A percentile compares a stretch with the other conserved stretches of the same genome.
Evolutionary conservation across 1,140 invertebrate species (phyloP).

Genomic region (fruit fly (Drosophila melanogaster)): Release_6_plus_ISO1_MT NT_033779.5:22032001-22032500

Average conservation of each 20-base stretch:
- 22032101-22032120: constrained; percentile 80
- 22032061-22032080: constrained; percentile 26
- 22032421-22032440: too few species aligned
- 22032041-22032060: constrained; percentile 56
- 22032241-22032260: constrained; percentile 27
- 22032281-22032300: constrained; percentile 10
- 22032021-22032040: constrained; percentile 59
- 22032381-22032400: too few species aligned
- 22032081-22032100: constrained; percentile 76
- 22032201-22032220: constrained; percentile 52
- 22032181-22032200: constrained; percentile 66
- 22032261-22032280: constrained; percentile 22
- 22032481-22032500: too few species aligned
- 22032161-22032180: constrained; percentile 49
- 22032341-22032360: too few species aligned
- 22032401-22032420: too few species aligned
- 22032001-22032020: constrained; percentile 55
- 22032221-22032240: constrained; percentile 62
- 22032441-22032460: too few species aligned
- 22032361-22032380: too few species aligned
- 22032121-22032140: constrained; percentile 84
- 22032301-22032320: constrained; percentile 1
- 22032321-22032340: too few species aligned
- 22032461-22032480: too few species aligned
- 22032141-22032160: constrained; percentile 82